Evolutionary conservation across 2,888 invertebrate species (phyloP), one percentile per base, ranked within the genome.

Genomic region (Dilophus febrilis): DNA sequence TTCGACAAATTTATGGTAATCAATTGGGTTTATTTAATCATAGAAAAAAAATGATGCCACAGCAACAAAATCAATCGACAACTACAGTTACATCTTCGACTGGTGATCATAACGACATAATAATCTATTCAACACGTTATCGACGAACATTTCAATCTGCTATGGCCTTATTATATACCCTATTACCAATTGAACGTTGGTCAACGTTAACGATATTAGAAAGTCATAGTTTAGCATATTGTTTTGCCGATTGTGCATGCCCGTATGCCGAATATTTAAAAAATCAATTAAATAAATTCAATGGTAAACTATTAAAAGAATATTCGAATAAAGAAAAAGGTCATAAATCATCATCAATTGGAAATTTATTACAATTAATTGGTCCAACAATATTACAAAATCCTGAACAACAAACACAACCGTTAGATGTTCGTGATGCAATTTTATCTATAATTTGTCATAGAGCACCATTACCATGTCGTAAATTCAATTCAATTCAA

Each of bases 131-230:
- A 48, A 91, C 92, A 0, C 71, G 82, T 32, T 90, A 87, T 57
- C 64, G 88, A 2, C 71, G 95, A 50, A 94, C 94, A 14, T 87
- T 85, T 53, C 92, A 92, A 62, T 91, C 91, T 49, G 80, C 85
- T 1, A 66, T 87, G 48, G 86, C 86, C 1, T 68, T 87, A 48
- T 57, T 85, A 3, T 83, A 74, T 53, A 72, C 77, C 1, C 69
- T 87, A 45, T 62, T 86, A 29, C 74, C 77, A 3, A 60, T 67
- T 2, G 78, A 81, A 41, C 68, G 76, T 37, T 65, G 78, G 50
- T 62, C 73, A 8, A 74, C 74, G 41, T 62, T 86, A 5, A 67
- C 67, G 19, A 70, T 90, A 12, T 65, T 71, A 10, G 86, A 86
- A 58, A 77, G 79, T 38, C 81, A 82, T 51, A 82, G 83, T 53